Evolutionary conservation across 2,888 invertebrate species (phyloP), one percentile per base, ranked within the genome.

Genomic region (Polietes domitor): DNA sequence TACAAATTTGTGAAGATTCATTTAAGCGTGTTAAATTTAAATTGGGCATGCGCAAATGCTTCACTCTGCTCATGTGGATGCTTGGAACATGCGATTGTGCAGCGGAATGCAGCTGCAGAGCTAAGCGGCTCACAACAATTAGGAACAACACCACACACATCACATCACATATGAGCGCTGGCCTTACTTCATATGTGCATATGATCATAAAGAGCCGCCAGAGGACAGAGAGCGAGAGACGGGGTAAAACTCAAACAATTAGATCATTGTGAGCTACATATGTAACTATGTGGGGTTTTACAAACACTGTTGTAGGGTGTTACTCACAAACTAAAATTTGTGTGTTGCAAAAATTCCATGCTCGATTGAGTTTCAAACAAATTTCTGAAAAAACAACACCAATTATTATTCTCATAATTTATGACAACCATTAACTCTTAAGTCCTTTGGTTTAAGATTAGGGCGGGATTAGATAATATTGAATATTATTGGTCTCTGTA

Each of bases 31-130:
- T 75, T 83, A 82, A 87, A 87, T 87, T 86, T 80, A 83, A 87
- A 87, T 87, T 87, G 83, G 84, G 85, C 87, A 87, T 87, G 87
- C 82, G 83, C 83, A 85, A 87, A 85, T 82, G 85, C 75, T 83
- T 83, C 37, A 70, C 32, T 77, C 63, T 43, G 37, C 10, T 21
- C 68, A 28, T 43, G 10, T 47, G 47, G n/a, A 17, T 50, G 43
- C 32, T 6, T n/a, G n/a, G n/a, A n/a, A n/a, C n/a, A n/a, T n/a
- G n/a, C n/a, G n/a, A n/a, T n/a, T n/a, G 32, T 32, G 19, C 19
- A 37, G 15, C 32, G 37, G 61, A 73, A 32, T 68, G 55, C 84
- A 84, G 81, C 81, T 79, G 84, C 55, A 43, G 24, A 15, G 19
- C 37, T 75, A 80, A 80, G 77, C 71, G 47, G 72, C 74, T 80